Evolutionary conservation across 2,888 invertebrate genomes (phyloP), one percentile per base, ranked within the genome.

Genomic region (Dasysyrphus tricinctus): DNA sequence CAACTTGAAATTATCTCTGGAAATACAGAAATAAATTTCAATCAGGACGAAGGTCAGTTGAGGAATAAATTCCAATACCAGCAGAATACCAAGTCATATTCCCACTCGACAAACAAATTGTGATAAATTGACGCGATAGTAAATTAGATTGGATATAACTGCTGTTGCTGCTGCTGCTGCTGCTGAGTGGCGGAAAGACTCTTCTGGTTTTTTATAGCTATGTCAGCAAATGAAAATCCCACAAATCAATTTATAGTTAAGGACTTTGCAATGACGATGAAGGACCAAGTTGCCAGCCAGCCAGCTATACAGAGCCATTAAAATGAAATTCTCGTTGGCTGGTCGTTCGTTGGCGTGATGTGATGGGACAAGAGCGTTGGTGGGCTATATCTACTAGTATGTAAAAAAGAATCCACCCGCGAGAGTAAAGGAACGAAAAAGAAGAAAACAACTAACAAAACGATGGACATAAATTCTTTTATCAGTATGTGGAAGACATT

Each of bases 21-120:
- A 91, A 91, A 91, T 91, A 90, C 90, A 91, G 91, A 91, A 91
- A 91, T 92, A 91, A 92, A 92, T 91, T 91, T 92, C 91, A 91
- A 91, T 92, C 75, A 88, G 57, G 44, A 75, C 54, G 61, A 12
- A 44, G 42, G 73, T 39, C 65, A 19, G 42, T 47, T 0, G 9
- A 19, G 24, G 24, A 61, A 65, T 47, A 65, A 42, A 39, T 39
- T 39, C 44, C 67, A 57, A 51, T 51, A 37, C 72, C 49, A 29
- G 24, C 29, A 19, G 19, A 29, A 39, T 9, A 63, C 16, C 59
- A 73, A 81, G 56, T 24, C 34, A 34, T 19, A 49, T 54, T 72
- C 74, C 61, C 69, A 70, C 80, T 67, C 77, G 16, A 88, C 89
- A 88, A 90, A 90, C 90, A 91, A 91, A 91, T 91, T 91, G 91